phyloP scores from a whole-genome alignment of 2,797 vertebrate species.

The Leptoclinus maculatus region DNA sequence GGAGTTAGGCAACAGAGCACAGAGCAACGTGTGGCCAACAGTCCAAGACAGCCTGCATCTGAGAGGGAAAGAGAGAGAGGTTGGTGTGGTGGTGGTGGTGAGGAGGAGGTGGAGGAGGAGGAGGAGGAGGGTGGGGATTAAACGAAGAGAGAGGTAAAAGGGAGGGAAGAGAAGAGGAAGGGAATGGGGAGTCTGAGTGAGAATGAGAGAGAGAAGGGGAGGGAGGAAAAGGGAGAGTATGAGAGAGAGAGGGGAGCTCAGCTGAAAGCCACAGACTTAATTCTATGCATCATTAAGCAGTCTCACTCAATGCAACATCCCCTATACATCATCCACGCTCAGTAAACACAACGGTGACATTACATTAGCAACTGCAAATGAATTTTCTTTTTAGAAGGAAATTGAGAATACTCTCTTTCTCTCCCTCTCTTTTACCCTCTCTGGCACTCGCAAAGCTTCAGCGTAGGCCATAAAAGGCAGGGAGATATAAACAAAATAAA shows the following conservation, averaged over 20 bases:
- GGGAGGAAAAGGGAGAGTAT: constrained; percentile 26
- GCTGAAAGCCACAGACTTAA: constrained; percentile 98
- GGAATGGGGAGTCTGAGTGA: constrained; percentile 44
- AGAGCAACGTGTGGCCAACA: constrained; percentile 85
- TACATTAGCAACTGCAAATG: constrained; percentile 99
- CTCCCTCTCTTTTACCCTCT: constrained; percentile 76
- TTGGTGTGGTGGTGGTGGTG: constrained; percentile 55
- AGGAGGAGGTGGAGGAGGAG: constrained; percentile 23
- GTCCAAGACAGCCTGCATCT: constrained; percentile 83
- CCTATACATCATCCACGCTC: constrained; percentile 99
- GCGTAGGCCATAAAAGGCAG: constrained; percentile 80
- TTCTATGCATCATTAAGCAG: constrained; percentile 99
- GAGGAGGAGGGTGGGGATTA: constrained; percentile 66
- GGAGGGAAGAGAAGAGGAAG: constrained; percentile 65
- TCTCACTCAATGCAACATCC: constrained; percentile 96
- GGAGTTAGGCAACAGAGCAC: constrained; percentile 85
- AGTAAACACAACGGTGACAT: constrained; percentile 98
- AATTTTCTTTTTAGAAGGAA: constrained; percentile 99
- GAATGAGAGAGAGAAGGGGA: constrained; percentile 38
- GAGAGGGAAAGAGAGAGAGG: constrained; percentile 69
- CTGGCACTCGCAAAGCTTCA: constrained; percentile 74
- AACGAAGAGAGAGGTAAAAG: constrained; percentile 73
- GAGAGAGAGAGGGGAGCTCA: constrained; percentile 87
- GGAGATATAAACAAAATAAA: constrained; percentile 84
- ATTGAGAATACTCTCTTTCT: constrained; percentile 93